phyloP scores from a whole-genome alignment of 2,888 invertebrate species.

The Callyntrura guangdongensis region DNA sequence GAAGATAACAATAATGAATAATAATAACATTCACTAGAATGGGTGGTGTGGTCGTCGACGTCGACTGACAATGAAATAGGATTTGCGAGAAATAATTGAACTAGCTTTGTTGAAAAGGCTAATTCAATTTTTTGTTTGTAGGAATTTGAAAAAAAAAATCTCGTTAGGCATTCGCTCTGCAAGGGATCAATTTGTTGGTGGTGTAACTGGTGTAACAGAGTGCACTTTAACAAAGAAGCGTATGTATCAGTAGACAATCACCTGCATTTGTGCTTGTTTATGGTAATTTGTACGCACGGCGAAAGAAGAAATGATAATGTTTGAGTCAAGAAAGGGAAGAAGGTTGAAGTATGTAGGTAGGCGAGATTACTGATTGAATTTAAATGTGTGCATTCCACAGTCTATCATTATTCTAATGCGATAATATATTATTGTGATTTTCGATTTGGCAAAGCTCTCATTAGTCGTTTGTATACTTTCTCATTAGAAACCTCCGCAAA shows the following conservation, averaged over 20 bases:
- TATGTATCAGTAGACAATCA: neutral
- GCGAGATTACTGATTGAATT: too few species aligned
- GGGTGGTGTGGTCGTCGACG: neutral
- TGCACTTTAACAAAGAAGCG: too few species aligned
- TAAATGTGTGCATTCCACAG: too few species aligned
- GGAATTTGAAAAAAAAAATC: neutral
- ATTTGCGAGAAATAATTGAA: neutral
- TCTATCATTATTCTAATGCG: too few species aligned
- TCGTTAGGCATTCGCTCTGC: too few species aligned
- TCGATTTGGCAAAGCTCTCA: neutral
- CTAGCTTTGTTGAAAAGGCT: too few species aligned
- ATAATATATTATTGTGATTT: neutral
- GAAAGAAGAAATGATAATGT: too few species aligned
- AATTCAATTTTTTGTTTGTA: neutral
- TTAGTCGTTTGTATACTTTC: neutral
- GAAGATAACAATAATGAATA: neutral
- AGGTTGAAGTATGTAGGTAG: too few species aligned
- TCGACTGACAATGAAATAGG: neutral
- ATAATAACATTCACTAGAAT: conserved; percentile 4
- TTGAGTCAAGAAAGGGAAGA: too few species aligned
- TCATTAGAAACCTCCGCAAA: too few species aligned
- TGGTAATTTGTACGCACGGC: neutral
- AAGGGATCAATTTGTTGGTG: too few species aligned
- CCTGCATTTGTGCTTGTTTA: neutral
- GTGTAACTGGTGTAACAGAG: too few species aligned